These are phyloP conservation scores for Plutella xylostella DNA, from an alignment of 2,888 invertebrate genomes.

Conservation along the genomic window DNA sequence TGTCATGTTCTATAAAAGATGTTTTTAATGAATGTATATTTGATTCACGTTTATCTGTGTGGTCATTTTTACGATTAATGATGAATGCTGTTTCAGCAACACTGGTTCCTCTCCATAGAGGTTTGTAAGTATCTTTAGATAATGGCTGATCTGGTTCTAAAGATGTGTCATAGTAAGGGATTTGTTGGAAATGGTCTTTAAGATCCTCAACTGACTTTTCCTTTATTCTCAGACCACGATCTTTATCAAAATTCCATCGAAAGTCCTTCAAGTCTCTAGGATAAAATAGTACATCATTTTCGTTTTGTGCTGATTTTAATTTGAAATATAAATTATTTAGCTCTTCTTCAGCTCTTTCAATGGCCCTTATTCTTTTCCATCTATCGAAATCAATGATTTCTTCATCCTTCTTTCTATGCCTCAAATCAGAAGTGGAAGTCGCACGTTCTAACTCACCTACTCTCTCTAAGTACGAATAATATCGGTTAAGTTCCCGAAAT, in stretches of 20 bases:
- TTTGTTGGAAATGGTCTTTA: conserved; percentile 78
- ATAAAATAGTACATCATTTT: conserved; percentile 86
- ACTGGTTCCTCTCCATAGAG: conserved; percentile 86
- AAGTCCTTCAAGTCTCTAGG: conserved; percentile 79
- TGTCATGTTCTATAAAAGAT: conserved; percentile 40
- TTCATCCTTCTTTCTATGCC: conserved; percentile 79
- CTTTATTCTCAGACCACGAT: conserved; percentile 82
- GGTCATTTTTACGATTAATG: conserved; percentile 72
- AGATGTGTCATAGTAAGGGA: conserved; percentile 63
- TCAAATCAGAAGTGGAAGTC: conserved; percentile 76
- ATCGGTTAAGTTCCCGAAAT: conserved; percentile 86
- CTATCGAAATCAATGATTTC: conserved; percentile 89
- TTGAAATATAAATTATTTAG: conserved; percentile 80
- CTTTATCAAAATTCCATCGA: conserved; percentile 81
- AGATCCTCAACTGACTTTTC: conserved; percentile 91
- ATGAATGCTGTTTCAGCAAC: conserved; percentile 83
- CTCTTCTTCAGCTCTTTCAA: conserved; percentile 87
- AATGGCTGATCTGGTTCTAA: conserved; percentile 50
- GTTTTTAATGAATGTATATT: conserved; percentile 27
- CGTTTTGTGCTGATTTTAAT: conserved; percentile 81
- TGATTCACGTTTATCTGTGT: conserved; percentile 33
- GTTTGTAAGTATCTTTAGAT: conserved; percentile 79
- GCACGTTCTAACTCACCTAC: conserved; percentile 85
- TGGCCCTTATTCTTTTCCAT: conserved; percentile 83
- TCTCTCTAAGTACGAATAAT: conserved; percentile 87